Percentiles rank a stretch among this genome's conserved stretches.
Evolutionary conservation across 53 echinoderm and acorn worm genomes (phyloP).

Genomic region (Henricia sp.): DNA sequence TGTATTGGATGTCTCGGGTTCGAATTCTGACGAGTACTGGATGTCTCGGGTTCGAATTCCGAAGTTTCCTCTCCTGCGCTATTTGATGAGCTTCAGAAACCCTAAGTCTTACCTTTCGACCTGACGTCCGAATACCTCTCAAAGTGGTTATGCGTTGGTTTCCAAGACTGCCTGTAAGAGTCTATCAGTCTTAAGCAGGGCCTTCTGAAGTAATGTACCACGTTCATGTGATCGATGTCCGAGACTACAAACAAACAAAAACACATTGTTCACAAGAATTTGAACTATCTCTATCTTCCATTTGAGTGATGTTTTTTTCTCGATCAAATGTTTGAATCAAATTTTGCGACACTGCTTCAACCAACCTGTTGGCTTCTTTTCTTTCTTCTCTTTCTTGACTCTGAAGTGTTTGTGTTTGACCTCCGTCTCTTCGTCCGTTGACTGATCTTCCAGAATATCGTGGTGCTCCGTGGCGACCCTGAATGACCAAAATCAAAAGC

Average conservation of each 20-base stretch:
- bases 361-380: conserved; percentile 66
- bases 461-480: conserved; percentile 95
- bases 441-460: conserved; percentile 89
- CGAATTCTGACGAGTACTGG: too few relatives aligned
- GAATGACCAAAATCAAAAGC: conserved; percentile 14
- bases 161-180: conserved; percentile 89
- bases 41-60: too few relatives aligned
- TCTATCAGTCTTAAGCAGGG: conserved; percentile 87
- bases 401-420: conserved; percentile 81
- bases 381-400: conserved; percentile 86
- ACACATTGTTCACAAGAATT: neutral
- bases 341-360: too few relatives aligned
- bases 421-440: conserved; percentile 97
- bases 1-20: too few relatives aligned
- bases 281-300: neutral
- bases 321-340: too few relatives aligned
- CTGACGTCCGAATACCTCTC: conserved; percentile 96
- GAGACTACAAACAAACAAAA: conserved; percentile 31
- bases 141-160: conserved; percentile 98
- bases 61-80: too few relatives aligned
- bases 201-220: conserved; percentile 92
- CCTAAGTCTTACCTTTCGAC: conserved; percentile 85
- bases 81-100: too few relatives aligned
- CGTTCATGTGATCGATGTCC: conserved; percentile 82
- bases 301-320: neutral